Evolutionary conservation across 2,113 vertebrate species (phyloP).

Genomic region (Ictalurus furcatus): DNA sequence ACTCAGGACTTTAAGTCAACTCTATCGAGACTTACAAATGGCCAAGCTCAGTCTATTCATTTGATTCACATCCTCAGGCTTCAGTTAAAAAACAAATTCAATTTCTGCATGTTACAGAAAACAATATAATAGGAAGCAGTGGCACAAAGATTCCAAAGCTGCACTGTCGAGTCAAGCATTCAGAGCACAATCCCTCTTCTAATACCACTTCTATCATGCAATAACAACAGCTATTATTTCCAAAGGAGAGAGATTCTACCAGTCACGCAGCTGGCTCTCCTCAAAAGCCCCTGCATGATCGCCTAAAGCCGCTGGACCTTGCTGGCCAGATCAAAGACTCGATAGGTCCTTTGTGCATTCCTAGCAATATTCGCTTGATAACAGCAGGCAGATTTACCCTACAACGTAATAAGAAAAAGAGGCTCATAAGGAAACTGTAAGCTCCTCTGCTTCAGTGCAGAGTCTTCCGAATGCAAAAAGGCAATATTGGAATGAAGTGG

Average conservation of each 20-base stretch:
- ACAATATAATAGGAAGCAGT: constrained; percentile 59
- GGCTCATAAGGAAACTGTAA: constrained; percentile 50
- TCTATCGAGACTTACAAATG: background rate
- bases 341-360: constrained; percentile 64
- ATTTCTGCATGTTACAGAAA: constrained; percentile 46
- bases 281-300: constrained; percentile 41
- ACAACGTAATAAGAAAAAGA: constrained; percentile 59
- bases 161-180: constrained; percentile 46
- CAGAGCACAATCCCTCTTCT: constrained; percentile 59
- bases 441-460: constrained; percentile 50
- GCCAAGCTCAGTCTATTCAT: background rate
- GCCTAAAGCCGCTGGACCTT: constrained; percentile 53
- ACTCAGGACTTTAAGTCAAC: background rate
- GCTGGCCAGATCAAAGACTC: constrained; percentile 62
- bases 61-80: constrained; percentile 11
- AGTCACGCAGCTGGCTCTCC: constrained; percentile 60
- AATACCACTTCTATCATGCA: constrained; percentile 68
- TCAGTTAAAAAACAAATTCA: background rate
- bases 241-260: constrained; percentile 61
- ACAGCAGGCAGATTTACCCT: constrained; percentile 58
- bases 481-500: constrained; percentile 55
- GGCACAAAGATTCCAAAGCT: constrained; percentile 40
- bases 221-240: constrained; percentile 66
- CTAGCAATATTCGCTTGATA: constrained; percentile 65
- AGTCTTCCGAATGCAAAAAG: constrained; percentile 49